Base-by-base conservation (phyloP, 2,888 invertebrate species). In the Diplolepis rosae region DNA sequence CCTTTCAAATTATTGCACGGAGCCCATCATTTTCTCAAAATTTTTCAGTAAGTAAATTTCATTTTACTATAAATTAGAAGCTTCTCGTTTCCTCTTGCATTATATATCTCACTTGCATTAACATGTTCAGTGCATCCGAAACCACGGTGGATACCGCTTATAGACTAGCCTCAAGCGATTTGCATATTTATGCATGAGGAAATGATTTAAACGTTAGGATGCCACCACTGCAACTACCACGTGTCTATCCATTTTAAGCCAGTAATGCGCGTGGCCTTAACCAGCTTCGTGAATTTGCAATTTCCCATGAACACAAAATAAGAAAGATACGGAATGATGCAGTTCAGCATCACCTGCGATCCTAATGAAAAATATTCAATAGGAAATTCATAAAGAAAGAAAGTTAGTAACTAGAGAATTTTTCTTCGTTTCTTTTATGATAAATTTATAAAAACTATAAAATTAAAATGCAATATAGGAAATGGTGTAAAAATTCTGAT, bases 151-250 rank as follows among this genome's bases (percentile, higher is more conserved):
- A 1, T 24, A 13, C 56, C 22, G 35, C 61, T 13, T 24, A 61
- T 9, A 39, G 39, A 61, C 61, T 30, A 52, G 52, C 28, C n/a
- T 50, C 27, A 22, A 50, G 30, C 15, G 61, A 61, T 61, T 35
- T 61, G 61, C 61, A 61, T 61, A 61, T 61, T 61, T 61, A 39
- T 61, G 39, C 61, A 61, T 61, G 61, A 15, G 61, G 39, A 61
- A 61, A 61, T 61, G 35, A 61, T n/a, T 56, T 39, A 61, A 61
- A 24, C 24, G 39, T 39, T 35, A 61, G 56, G 5, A 22, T 61
- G 35, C 39, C 35, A n/a, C 56, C 39, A 15, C 56, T 51, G 51
- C 4, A 24, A 6, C 35, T 24, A 61, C n/a, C 61, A 22, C 24
- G 24, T 32, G 32, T 24, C 22, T n/a, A 56, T 35, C 18, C n/a